These are phyloP conservation scores for Chaenodraco wilsoni DNA, from an alignment of 2,797 vertebrate species.

Conservation along the genomic window DNA sequence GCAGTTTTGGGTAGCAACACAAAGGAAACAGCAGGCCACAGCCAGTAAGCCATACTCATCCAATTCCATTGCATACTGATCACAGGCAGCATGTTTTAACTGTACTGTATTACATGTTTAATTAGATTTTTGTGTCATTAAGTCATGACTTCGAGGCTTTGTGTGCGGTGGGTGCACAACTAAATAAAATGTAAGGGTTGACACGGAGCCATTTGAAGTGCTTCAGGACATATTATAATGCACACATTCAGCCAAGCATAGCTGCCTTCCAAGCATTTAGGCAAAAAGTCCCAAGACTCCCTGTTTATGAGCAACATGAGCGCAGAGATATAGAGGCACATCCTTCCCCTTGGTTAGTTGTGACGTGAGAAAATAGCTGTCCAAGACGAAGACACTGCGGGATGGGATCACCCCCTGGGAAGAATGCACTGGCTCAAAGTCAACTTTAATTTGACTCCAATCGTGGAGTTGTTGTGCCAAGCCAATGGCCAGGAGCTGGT, in stretches of 20 bases:
- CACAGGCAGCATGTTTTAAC: constrained; percentile 12
- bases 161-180: constrained; percentile 30
- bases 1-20: constrained; percentile 45
- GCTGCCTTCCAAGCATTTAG: constrained; percentile 28
- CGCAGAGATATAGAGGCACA: constrained; percentile 35
- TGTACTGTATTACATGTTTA: constrained; percentile 5
- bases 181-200: constrained; percentile 40
- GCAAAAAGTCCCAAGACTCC: constrained; percentile 27
- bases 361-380: constrained; percentile 51
- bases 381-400: constrained; percentile 53
- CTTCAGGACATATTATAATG: constrained; percentile 38
- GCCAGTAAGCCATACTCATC: constrained; percentile 41
- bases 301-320: constrained; percentile 43
- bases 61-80: constrained; percentile 39
- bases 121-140: constrained; percentile 22
- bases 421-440: constrained; percentile 52
- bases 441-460: constrained; percentile 62
- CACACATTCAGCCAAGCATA: constrained; percentile 48
- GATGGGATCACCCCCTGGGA: constrained; percentile 53
- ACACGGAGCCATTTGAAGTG: constrained; percentile 29
- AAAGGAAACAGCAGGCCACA: constrained; percentile 26
- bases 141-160: constrained; percentile 23
- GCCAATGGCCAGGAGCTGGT: constrained; percentile 64
- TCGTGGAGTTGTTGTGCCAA: constrained; percentile 46
- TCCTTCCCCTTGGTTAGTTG: constrained; percentile 38